Evolutionary conservation across 2,797 vertebrate species (phyloP).

Genomic region (Fistularia commersonii): DNA sequence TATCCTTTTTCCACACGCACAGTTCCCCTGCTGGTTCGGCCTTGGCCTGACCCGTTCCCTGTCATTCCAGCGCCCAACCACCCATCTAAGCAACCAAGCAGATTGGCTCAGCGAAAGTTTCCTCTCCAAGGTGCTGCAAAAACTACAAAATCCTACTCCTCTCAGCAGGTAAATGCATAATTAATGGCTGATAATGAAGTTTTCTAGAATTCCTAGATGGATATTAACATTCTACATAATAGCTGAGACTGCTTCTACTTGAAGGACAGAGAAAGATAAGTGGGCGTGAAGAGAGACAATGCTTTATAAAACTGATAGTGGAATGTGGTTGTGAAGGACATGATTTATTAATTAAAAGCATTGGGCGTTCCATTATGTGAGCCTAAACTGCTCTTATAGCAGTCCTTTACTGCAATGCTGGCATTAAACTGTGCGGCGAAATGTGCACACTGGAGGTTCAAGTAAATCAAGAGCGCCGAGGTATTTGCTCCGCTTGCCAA

Average conservation of each 20-base stretch:
- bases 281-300: background rate
- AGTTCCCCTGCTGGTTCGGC: slow-evolving; percentile 31
- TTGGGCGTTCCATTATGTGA: slow-evolving; percentile 8
- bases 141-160: slow-evolving; percentile 5
- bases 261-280: background rate
- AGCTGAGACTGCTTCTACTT: slow-evolving; percentile 34
- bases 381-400: slow-evolving; percentile 9
- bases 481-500: slow-evolving; percentile 49
- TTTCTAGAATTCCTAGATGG: slow-evolving; percentile 24
- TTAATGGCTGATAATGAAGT: slow-evolving; percentile 37
- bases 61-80: slow-evolving; percentile 35
- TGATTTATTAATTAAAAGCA: slow-evolving; percentile 18
- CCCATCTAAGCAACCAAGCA: slow-evolving; percentile 40
- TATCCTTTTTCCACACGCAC: background rate
- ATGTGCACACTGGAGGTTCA: slow-evolving; percentile 23
- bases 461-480: slow-evolving; percentile 39
- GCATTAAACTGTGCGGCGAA: slow-evolving; percentile 30
- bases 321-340: slow-evolving; percentile 12
- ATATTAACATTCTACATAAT: slow-evolving; percentile 16
- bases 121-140: slow-evolving; percentile 16
- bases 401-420: slow-evolving; percentile 19
- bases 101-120: slow-evolving; percentile 22
- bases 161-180: slow-evolving; percentile 15
- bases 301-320: background rate
- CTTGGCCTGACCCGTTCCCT: slow-evolving; percentile 34